Percentiles rank a stretch among this genome's conserved stretches.
Conservation (phyloP, 2,888 invertebrate species). For the Gonocerus acuteangulatus region DNA sequence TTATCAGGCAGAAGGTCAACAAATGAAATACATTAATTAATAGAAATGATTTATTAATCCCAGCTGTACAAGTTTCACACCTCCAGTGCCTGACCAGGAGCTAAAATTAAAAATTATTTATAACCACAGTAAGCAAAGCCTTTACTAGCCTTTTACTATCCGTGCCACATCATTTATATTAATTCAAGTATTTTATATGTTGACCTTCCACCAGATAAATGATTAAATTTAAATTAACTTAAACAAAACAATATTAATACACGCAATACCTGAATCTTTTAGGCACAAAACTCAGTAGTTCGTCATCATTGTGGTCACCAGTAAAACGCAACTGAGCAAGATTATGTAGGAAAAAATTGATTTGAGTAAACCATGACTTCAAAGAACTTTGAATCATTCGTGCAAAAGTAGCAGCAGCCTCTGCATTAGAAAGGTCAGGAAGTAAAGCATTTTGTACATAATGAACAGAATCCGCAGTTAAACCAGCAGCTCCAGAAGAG, state of each 20-base stretch:
- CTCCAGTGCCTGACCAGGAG: too few species aligned
- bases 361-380: constrained; percentile 87
- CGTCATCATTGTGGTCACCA: constrained; percentile 70
- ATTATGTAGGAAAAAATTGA: constrained; percentile 97
- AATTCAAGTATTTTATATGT: too few species aligned
- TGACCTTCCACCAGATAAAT: too few species aligned
- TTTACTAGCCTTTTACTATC: too few species aligned
- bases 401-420: constrained; percentile 93
- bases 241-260: constrained; percentile 20
- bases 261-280: constrained; percentile 74
- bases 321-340: constrained; percentile 86
- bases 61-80: too few species aligned
- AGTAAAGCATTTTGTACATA: constrained; percentile 87
- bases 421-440: constrained; percentile 83
- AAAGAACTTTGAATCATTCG: constrained; percentile 91
- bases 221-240: too few species aligned
- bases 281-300: constrained; percentile 86
- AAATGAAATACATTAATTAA: too few species aligned
- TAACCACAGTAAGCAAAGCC: too few species aligned
- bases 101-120: too few species aligned
- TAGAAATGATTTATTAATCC: too few species aligned
- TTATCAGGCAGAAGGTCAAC: too few species aligned
- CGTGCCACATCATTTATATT: too few species aligned
- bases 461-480: constrained; percentile 81
- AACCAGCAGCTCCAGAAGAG: constrained; percentile 82